These are phyloP conservation scores for Harpagus bidentatus DNA, from an alignment of 2,113 vertebrate species.

Conservation along the genomic window DNA sequence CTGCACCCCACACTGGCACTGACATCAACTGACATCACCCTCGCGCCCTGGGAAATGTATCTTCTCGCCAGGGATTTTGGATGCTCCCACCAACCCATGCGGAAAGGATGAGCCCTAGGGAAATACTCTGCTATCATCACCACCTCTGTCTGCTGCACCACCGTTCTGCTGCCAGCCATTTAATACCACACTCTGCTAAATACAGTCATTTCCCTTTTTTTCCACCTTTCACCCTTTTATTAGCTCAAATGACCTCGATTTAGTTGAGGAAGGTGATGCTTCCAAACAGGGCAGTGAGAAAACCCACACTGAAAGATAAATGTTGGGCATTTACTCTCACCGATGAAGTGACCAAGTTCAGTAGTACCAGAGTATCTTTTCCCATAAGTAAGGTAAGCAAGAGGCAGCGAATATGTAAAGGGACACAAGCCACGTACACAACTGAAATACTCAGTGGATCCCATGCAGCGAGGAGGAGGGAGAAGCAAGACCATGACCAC, in stretches of 20 bases:
- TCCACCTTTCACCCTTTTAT: not conserved
- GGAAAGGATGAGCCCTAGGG: fast-evolving
- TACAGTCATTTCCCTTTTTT: not conserved
- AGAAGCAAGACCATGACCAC: not conserved
- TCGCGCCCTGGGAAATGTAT: fast-evolving
- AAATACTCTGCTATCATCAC: fast-evolving
- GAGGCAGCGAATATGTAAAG: not conserved
- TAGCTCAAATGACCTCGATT: fast-evolving
- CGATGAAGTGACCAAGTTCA: fast-evolving
- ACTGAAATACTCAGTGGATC: not conserved
- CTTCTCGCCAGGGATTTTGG: not conserved
- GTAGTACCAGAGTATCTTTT: not conserved
- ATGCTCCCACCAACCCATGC: not conserved
- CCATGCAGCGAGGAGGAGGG: not conserved
- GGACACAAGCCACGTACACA: not conserved
- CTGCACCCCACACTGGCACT: not conserved
- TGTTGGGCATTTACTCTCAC: fast-evolving
- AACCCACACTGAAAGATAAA: not conserved
- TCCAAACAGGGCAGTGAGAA: not conserved
- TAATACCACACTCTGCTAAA: not conserved
- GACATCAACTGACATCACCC: fast-evolving
- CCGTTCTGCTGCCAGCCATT: not conserved
- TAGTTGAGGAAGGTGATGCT: not conserved
- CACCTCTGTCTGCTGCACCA: not conserved
- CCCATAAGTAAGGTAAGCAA: not conserved